phyloP scores from a whole-genome alignment of 2,113 vertebrate genomes.

The Leucoraja erinaceus region DNA sequence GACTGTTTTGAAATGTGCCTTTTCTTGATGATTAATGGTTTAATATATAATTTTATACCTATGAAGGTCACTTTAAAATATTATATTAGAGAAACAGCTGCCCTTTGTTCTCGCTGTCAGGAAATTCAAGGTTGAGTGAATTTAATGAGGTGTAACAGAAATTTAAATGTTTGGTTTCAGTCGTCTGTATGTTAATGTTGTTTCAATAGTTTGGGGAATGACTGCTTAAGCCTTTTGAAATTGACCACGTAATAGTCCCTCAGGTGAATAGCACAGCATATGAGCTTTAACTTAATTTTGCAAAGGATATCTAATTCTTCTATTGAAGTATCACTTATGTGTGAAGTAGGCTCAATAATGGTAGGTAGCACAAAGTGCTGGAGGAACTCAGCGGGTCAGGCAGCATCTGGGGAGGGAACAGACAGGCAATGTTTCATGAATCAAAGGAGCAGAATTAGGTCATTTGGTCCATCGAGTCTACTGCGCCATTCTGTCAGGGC shows the following conservation, averaged over 20 bases:
- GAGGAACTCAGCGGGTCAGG: too few species aligned
- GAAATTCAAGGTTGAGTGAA: constrained; percentile 45
- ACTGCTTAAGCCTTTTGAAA: constrained; percentile 45
- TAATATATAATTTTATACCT: constrained; percentile 39
- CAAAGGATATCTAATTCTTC: background rate
- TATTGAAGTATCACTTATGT: background rate
- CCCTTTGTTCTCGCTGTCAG: constrained; percentile 33
- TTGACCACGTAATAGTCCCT: constrained; percentile 46
- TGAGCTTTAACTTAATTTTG: too few species aligned
- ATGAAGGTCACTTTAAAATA: constrained; percentile 49
- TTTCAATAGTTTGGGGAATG: constrained; percentile 40
- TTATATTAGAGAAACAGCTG: constrained; percentile 28
- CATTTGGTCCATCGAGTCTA: too few species aligned
- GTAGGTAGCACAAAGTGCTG: too few species aligned
- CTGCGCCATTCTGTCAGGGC: too few species aligned
- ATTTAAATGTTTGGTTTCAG: constrained; percentile 45
- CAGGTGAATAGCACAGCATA: background rate
- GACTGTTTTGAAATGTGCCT: constrained; percentile 48
- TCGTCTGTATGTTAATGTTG: constrained; percentile 36
- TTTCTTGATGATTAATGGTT: constrained; percentile 44
- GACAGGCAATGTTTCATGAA: too few species aligned
- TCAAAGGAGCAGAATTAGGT: too few species aligned
- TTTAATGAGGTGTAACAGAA: constrained; percentile 46
- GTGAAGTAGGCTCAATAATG: too few species aligned
- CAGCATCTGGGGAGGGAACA: too few species aligned